phyloP scores from a whole-genome alignment of 2,113 vertebrate genomes.

The Nothoprocta pentlandii region DNA sequence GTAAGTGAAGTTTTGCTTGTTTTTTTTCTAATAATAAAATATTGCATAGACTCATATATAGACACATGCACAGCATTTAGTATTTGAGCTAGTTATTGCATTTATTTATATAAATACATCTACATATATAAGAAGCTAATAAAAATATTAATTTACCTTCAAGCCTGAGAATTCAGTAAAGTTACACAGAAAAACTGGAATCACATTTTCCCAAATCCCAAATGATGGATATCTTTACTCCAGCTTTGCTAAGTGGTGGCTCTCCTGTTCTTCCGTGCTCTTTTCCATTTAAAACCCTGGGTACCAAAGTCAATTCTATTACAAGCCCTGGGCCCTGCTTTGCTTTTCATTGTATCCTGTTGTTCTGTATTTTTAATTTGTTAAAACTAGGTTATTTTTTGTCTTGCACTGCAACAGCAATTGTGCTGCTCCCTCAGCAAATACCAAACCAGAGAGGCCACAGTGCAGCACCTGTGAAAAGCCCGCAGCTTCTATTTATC shows the following conservation, averaged over 20 bases:
- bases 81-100: background rate
- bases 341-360: background rate
- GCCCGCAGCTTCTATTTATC: background rate
- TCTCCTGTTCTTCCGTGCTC: background rate
- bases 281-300: background rate
- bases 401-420: background rate
- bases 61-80: background rate
- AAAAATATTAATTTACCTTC: background rate
- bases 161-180: background rate
- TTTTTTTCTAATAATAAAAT: background rate
- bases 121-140: background rate
- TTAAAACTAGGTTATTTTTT: background rate
- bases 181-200: background rate
- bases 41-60: background rate
- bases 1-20: background rate
- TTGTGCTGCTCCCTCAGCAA: rapidly evolving
- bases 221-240: background rate
- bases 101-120: background rate
- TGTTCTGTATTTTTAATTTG: background rate
- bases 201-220: background rate
- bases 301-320: background rate
- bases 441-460: background rate
- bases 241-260: background rate
- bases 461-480: background rate
- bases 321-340: background rate